phyloP scores from a whole-genome alignment of 1,140 invertebrate species.

The Trypoxylus dichotomus region DNA sequence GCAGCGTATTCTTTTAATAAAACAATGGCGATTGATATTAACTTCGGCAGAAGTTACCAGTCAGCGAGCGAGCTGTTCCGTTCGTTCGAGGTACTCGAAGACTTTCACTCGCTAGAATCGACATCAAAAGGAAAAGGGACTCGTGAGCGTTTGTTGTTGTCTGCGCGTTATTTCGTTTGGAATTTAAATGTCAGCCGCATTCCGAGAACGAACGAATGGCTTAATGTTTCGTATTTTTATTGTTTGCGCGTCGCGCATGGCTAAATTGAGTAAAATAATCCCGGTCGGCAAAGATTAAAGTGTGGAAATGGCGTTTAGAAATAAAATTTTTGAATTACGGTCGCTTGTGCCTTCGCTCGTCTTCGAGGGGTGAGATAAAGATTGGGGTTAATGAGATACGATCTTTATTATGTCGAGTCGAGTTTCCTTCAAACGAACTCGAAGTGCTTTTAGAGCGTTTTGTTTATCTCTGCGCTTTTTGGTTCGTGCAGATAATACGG shows the following conservation, averaged over 20 bases:
- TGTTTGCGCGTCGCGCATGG: constrained; percentile 5
- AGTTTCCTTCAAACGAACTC: constrained; percentile 15
- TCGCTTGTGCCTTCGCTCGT: neutral
- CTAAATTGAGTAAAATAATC: constrained; percentile 12
- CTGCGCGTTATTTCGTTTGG: neutral
- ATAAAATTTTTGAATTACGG: constrained; percentile 12
- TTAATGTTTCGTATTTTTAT: constrained; percentile 11
- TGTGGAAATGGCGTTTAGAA: neutral
- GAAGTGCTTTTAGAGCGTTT: constrained; percentile 16
- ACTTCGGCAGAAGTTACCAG: neutral
- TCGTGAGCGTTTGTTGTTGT: neutral
- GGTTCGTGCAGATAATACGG: constrained; percentile 1
- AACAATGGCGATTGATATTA: neutral
- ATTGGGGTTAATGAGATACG: constrained; percentile 21
- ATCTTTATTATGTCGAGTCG: constrained; percentile 17
- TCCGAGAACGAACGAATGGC: neutral
- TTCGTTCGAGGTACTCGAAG: neutral
- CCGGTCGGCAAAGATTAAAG: neutral
- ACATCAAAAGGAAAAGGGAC: neutral
- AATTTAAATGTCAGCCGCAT: constrained; percentile 22
- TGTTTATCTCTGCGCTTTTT: constrained; percentile 11
- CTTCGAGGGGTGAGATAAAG: neutral
- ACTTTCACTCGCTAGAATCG: constrained; percentile 1
- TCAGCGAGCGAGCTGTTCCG: neutral
- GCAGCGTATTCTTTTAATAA: neutral